phyloP scores from a whole-genome alignment of 2,888 invertebrate species.

The Caenorhabditis wallacei region DNA sequence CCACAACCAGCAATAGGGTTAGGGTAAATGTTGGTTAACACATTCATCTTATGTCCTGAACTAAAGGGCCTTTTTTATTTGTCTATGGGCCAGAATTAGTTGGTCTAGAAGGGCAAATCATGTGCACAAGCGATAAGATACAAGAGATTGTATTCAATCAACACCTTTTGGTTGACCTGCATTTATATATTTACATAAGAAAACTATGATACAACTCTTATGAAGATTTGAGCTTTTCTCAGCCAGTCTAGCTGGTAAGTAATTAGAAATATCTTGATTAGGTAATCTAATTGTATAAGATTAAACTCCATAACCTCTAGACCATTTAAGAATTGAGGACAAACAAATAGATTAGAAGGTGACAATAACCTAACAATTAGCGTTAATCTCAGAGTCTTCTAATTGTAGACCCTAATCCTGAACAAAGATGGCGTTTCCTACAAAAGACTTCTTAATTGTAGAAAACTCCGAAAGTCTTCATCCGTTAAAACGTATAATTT shows the following conservation, averaged over 20 bases:
- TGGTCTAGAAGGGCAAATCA: slow-evolving; percentile 17
- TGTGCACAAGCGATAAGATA: slow-evolving; percentile 58
- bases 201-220: neutral
- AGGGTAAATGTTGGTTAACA: slow-evolving; percentile 60
- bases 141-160: slow-evolving; percentile 16
- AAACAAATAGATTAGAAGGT: neutral
- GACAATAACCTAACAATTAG: slow-evolving; percentile 1
- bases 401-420: neutral
- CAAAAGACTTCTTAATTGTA: slow-evolving; percentile 5
- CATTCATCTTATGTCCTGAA: slow-evolving; percentile 53
- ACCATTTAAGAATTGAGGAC: no score
- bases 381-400: slow-evolving; percentile 7
- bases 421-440: neutral
- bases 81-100: slow-evolving; percentile 52
- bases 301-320: no score
- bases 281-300: no score
- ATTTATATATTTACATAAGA: neutral
- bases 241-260: no score
- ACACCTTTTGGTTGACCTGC: slow-evolving; percentile 5
- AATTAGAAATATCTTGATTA: no score
- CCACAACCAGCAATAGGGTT: slow-evolving; percentile 11
- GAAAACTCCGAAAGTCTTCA: slow-evolving; percentile 26
- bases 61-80: slow-evolving; percentile 26
- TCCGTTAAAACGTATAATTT: slow-evolving; percentile 54
- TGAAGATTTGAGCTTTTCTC: no score